Evolutionary conservation across 2,888 invertebrate species (phyloP), one percentile per base, ranked within the genome.

Genomic region (Danaus chrysippus): DNA sequence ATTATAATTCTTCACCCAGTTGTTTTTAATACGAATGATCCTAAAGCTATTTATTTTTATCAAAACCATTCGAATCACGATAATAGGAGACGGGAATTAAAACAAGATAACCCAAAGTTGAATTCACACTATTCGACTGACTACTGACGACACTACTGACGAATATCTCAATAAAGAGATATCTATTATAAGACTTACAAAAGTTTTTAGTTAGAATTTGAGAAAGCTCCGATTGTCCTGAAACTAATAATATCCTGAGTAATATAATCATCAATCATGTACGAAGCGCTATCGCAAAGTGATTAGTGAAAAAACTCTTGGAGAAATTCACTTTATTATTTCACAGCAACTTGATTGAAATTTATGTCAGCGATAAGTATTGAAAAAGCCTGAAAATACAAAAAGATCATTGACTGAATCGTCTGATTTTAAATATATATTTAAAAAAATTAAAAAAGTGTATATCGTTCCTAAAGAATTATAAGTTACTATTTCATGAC

Each of bases 291-390:
- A 66, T 66, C 58, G 62, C 44, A 44, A 58, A 64, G 59, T 64
- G 66, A 62, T 66, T 64, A 64, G 59, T 44, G 56, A 44, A 61
- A 58, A 56, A 56, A 66, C 59, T n/a, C 64, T 60, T 54, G 19
- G 53, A 61, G 42, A 64, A 56, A 56, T 59, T 43, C 12, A 58
- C 59, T 42, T 54, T 62, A 66, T 53, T 59, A 54, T 59, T 42
- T 58, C 55, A 55, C 17, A 42, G 8, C 11, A 54, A 11, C 54
- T 62, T 61, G 64, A 64, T 59, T 64, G 61, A 62, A 62, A 54
- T 66, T 57, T 15, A 10, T 17, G 11, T 49, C 11, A 49, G 49
- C 17, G 17, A 17, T 17, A 17, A 3, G 17, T 17, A n/a, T 15
- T 10, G 10, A 17, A 49, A 49, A 17, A 3, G n/a, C 17, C 15